Conservation (phyloP, 2,797 vertebrate species). For the Pyrocephalus nanus region DNA sequence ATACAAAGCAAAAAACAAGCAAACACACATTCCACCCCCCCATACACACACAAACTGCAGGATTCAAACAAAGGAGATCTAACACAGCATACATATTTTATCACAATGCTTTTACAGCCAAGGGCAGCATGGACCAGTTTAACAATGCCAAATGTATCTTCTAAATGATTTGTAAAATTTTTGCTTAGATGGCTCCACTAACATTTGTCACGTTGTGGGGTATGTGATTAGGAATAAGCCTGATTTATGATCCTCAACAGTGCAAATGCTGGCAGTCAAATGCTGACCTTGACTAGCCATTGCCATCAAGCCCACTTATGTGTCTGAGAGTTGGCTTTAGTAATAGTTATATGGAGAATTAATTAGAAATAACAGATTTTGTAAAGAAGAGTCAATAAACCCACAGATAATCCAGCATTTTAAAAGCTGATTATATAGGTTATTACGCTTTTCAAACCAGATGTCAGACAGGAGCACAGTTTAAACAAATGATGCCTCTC, state of each 20-base stretch:
- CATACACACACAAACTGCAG: background rate
- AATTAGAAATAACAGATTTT: conserved; percentile 65
- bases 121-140: background rate
- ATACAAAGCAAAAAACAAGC: background rate
- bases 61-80: background rate
- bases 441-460: conserved; percentile 61
- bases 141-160: conserved; percentile 21
- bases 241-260: conserved; percentile 47
- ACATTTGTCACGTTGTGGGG: conserved; percentile 24
- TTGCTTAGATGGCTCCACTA: background rate
- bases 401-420: conserved; percentile 59
- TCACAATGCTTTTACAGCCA: background rate
- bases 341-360: conserved; percentile 43
- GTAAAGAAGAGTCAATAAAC: conserved; percentile 55
- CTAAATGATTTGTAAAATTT: conserved; percentile 23
- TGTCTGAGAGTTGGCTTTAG: conserved; percentile 25
- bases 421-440: conserved; percentile 60
- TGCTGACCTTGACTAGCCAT: conserved; percentile 53
- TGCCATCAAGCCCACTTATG: conserved; percentile 35
- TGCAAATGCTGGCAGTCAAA: conserved; percentile 39
- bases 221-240: conserved; percentile 28
- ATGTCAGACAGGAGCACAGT: conserved; percentile 41
- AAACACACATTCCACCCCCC: background rate
- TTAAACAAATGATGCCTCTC: conserved; percentile 28
- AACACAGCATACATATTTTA: background rate